Base-by-base conservation (phyloP, 2,888 invertebrate genomes). In the Prosapia bicincta region DNA sequence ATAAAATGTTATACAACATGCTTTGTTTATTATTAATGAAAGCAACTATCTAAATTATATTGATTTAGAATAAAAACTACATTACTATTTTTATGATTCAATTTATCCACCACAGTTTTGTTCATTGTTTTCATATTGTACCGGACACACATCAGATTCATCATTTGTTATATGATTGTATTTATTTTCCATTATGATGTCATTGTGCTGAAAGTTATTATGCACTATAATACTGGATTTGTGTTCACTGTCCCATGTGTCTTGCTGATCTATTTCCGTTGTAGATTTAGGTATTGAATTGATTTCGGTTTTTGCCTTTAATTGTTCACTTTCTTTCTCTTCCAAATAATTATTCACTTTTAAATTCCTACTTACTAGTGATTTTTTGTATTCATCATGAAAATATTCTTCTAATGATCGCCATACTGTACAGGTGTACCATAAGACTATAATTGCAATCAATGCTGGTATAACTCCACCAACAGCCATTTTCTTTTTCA, bases 361-460 rank as follows among this genome's bases (percentile, higher is more conserved):
- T 20, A 10, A 54, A 9, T 54, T 54, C 13, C 20, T 54, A 54
- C 20, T 20, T 5, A 54, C 54, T 20, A 54, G 54, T 54, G 54
- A 54, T 54, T 86, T 89, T 78, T 89, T 88, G 82, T 94, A 93
- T 84, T 92, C 90, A 65, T 87, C 88, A 79, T 89, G 90, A 83
- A 94, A 94, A 84, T 93, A 92, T 79, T 89, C 89, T 79, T 93
- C 90, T 81, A 94, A 92, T 85, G 93, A 86, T 80, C 88, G 89
- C 89, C 92, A 91, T 73, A 94, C 87, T 79, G 88, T 89, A 30
- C 89, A 82, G 72, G 90, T 90, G 84, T 94, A 94, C 90, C 92
- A 92, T 75, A 89, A 85, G 80, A 94, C 86, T n/a, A 93, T 86
- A 43, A 89, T 87, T 5, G 93, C 80, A 0, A 93, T 88, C 76